Percentiles rank a stretch among this genome's conserved stretches.
These are phyloP conservation scores for Gerris buenoi DNA, from an alignment of 1,140 invertebrate genomes.

Conservation along the genomic window DNA sequence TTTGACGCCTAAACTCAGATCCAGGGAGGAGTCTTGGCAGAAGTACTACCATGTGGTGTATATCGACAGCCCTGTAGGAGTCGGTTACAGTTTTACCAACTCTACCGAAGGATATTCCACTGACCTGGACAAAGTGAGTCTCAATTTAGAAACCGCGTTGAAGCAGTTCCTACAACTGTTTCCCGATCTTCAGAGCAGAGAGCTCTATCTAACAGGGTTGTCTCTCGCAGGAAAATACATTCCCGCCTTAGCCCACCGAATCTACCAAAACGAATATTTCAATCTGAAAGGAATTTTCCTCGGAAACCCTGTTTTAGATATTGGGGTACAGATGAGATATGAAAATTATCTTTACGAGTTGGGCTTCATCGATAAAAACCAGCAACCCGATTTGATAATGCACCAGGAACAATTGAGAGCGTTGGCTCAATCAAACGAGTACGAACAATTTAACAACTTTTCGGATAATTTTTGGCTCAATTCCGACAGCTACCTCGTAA, in stretches of 20 bases:
- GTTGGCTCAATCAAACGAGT: neutral
- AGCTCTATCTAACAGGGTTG: constrained; percentile 68
- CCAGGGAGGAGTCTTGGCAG: constrained; percentile 15
- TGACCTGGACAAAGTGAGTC: constrained; percentile 39
- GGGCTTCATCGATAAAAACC: constrained; percentile 32
- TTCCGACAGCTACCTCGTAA: neutral
- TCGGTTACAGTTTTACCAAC: constrained; percentile 28
- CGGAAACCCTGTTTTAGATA: constrained; percentile 48
- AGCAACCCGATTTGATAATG: constrained; percentile 10
- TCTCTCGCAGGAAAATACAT: constrained; percentile 59
- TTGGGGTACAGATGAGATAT: constrained; percentile 52
- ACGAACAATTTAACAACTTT: neutral
- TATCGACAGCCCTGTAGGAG: constrained; percentile 48
- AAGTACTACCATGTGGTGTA: constrained; percentile 36
- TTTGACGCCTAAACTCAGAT: constrained; percentile 23
- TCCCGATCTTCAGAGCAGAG: constrained; percentile 42
- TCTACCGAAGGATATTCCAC: constrained; percentile 45
- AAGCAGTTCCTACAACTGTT: constrained; percentile 56
- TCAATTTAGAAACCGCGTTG: constrained; percentile 14
- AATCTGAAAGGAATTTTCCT: neutral
- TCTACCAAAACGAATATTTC: neutral
- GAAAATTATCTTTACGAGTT: constrained; percentile 67
- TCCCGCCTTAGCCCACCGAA: neutral
- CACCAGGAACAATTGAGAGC: constrained; percentile 10
- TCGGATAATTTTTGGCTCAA: neutral